Conservation (phyloP, 2,113 vertebrate species). For the Ammodytes dubius region DNA sequence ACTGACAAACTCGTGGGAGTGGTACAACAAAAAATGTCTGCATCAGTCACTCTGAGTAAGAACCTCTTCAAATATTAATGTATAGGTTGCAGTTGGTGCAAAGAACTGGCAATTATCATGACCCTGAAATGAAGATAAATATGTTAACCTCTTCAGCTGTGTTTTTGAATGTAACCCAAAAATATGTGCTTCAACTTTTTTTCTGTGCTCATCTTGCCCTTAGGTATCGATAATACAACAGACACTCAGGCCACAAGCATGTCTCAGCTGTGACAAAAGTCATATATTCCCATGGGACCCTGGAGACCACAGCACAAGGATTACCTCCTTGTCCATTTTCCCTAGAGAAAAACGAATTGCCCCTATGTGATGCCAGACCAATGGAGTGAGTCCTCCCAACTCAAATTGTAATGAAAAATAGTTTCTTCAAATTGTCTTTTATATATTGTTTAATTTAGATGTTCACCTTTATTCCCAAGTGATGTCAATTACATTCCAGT, state of each 20-base stretch:
- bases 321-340: background rate
- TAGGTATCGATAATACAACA: conserved; percentile 34
- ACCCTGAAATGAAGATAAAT: background rate
- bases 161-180: background rate
- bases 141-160: background rate
- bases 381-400: background rate
- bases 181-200: background rate
- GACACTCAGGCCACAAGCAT: background rate
- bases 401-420: background rate
- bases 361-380: background rate
- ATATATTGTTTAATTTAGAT: background rate
- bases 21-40: conserved; percentile 20
- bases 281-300: background rate
- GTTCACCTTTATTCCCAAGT: background rate
- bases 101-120: background rate
- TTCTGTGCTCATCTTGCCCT: conserved; percentile 11
- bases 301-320: background rate
- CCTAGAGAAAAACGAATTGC: background rate
- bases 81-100: conserved; percentile 4
- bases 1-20: background rate
- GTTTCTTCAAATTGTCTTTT: background rate
- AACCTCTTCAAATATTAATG: conserved; percentile 15
- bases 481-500: background rate
- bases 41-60: conserved; percentile 47
- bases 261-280: conserved; percentile 16